Percentiles rank a stretch among this genome's conserved stretches.
Conservation (phyloP, 2,888 invertebrate genomes). For the Erebia epiphron region DNA sequence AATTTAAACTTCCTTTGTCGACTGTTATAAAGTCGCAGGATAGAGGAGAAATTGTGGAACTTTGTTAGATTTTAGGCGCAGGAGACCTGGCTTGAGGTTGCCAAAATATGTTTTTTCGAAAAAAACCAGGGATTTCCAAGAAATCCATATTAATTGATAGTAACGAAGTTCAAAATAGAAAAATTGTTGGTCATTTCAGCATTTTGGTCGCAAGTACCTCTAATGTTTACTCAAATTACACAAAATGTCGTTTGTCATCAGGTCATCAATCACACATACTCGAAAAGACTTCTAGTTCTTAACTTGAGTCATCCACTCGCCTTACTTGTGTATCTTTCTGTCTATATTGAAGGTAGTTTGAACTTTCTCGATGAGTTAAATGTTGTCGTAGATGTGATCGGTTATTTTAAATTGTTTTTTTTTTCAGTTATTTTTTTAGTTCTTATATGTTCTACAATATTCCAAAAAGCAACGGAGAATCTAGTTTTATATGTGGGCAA, state of each 20-base stretch:
- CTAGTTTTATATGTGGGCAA: background rate
- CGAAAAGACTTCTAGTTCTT: constrained; percentile 58
- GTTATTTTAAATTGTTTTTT: constrained; percentile 46
- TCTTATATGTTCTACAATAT: constrained; percentile 44
- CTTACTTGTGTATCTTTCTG: constrained; percentile 82
- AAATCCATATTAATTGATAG: background rate
- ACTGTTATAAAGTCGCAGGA: too few relatives aligned
- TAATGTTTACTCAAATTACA: constrained; percentile 30
- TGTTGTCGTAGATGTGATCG: constrained; percentile 67
- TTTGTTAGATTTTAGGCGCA: too few relatives aligned
- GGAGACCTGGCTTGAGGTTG: too few relatives aligned
- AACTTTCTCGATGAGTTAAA: constrained; percentile 61
- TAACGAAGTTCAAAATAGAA: too few relatives aligned
- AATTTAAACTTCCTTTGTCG: too few relatives aligned
- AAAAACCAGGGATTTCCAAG: background rate
- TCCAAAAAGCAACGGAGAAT: background rate
- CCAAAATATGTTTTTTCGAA: too few relatives aligned
- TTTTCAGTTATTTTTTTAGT: constrained; percentile 40
- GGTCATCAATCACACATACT: constrained; percentile 41
- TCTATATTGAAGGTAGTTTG: constrained; percentile 72
- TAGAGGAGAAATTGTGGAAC: too few relatives aligned
- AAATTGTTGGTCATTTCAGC: background rate
- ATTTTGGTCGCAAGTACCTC: constrained; percentile 16
- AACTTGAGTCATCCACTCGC: constrained; percentile 73
- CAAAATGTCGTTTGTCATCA: constrained; percentile 37